Conservation (phyloP, 2,113 vertebrate species). For the Epinephelus moara region DNA sequence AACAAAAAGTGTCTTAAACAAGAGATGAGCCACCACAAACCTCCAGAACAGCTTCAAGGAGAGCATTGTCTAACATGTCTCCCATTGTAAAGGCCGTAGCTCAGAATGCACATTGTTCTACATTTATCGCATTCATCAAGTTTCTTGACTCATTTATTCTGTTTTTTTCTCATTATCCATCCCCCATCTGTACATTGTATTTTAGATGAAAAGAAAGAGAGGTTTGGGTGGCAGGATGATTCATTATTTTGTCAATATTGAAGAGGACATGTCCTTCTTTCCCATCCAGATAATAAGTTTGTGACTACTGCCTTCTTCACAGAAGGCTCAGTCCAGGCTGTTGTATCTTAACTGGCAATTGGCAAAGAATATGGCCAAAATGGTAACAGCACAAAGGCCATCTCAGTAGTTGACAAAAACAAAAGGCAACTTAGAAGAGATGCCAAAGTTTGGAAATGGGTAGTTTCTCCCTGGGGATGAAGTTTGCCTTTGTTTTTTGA, state of each 20-base stretch:
- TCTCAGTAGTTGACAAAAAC: slow-evolving; percentile 65
- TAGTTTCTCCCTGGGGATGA: slow-evolving; percentile 69
- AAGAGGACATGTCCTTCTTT: neutral
- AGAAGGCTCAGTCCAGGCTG: neutral
- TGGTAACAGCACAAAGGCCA: slow-evolving; percentile 44
- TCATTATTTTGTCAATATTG: neutral
- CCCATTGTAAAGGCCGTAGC: neutral
- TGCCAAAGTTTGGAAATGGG: slow-evolving; percentile 74
- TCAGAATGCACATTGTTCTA: neutral
- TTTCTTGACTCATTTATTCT: neutral
- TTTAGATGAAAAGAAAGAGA: neutral
- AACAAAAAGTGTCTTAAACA: neutral
- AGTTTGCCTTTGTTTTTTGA: slow-evolving; percentile 82
- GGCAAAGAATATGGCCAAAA: slow-evolving; percentile 49
- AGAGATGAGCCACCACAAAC: neutral
- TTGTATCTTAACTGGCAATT: slow-evolving; percentile 4
- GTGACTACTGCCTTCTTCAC: neutral
- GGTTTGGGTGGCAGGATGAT: neutral
- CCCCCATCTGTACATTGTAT: neutral
- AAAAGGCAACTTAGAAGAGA: slow-evolving; percentile 61
- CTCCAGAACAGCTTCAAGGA: too few species aligned
- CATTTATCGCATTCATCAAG: neutral
- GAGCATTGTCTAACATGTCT: neutral
- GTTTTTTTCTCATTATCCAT: neutral
- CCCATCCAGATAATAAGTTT: neutral